These are phyloP conservation scores for Cichlasoma orientale DNA, from an alignment of 2,797 vertebrate genomes.

Conservation along the genomic window DNA sequence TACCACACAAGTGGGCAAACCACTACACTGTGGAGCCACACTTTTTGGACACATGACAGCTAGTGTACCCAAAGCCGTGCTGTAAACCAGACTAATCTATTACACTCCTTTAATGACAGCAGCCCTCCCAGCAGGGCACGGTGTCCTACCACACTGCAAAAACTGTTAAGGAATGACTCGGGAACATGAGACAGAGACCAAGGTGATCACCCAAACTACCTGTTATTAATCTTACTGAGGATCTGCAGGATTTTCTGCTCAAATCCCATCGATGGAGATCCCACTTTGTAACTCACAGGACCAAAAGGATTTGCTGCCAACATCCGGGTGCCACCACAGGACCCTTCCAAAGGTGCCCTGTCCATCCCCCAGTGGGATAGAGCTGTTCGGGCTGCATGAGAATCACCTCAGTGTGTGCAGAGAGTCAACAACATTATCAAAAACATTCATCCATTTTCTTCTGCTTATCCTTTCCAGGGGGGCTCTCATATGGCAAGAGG, in stretches of 20 bases:
- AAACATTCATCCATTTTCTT: no score
- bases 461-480: no score
- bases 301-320: neutral
- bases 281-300: neutral
- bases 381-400: neutral
- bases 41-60: no score
- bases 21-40: neutral
- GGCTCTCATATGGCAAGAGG: no score
- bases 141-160: neutral
- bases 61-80: neutral
- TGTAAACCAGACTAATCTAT: neutral
- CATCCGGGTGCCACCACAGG: neutral
- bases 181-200: neutral
- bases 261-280: no score
- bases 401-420: neutral
- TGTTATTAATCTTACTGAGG: neutral
- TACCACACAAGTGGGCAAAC: neutral
- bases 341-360: neutral
- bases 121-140: neutral
- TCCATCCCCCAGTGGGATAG: accelerated
- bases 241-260: neutral
- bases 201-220: neutral
- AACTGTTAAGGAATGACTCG: neutral
- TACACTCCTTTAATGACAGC: neutral
- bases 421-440: neutral